Evolutionary conservation across 1,140 invertebrate genomes (phyloP).

Genomic region (Drosophila elegans): DNA sequence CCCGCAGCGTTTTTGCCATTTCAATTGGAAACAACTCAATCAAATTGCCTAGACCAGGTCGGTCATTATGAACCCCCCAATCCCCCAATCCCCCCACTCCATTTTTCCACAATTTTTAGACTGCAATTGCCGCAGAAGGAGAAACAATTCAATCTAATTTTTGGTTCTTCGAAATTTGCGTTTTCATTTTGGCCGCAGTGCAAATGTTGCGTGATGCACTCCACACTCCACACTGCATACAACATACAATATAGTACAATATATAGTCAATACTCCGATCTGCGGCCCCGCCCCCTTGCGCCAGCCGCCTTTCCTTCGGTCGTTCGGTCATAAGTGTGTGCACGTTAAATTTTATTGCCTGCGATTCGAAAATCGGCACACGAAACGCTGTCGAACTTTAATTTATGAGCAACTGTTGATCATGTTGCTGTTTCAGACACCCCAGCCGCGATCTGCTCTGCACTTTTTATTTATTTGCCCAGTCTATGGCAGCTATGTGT

Average conservation of each 20-base stretch:
- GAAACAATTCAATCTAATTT: slow-evolving; percentile 81
- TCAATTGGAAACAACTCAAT: slow-evolving; percentile 82
- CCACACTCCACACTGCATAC: not conserved
- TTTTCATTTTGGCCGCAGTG: slow-evolving; percentile 66
- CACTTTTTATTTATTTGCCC: slow-evolving; percentile 10
- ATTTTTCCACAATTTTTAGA: slow-evolving; percentile 18
- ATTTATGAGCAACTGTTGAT: slow-evolving; percentile 66
- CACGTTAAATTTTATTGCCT: slow-evolving; percentile 76
- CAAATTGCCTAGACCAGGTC: slow-evolving; percentile 68
- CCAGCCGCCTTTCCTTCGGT: slow-evolving; percentile 12
- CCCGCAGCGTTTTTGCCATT: slow-evolving; percentile 77
- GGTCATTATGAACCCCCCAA: slow-evolving; percentile 63
- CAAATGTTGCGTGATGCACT: slow-evolving; percentile 59
- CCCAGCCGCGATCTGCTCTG: not conserved
- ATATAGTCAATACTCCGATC: slow-evolving; percentile 21
- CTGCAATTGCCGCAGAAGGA: slow-evolving; percentile 40
- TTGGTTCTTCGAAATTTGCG: slow-evolving; percentile 74
- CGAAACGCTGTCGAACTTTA: slow-evolving; percentile 43
- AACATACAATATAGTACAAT: not conserved
- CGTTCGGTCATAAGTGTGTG: slow-evolving; percentile 58
- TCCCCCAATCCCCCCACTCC: not conserved
- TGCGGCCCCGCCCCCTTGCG: slow-evolving; percentile 4
- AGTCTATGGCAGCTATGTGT: slow-evolving; percentile 1
- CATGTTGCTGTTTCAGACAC: slow-evolving; percentile 16
- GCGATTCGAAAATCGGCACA: slow-evolving; percentile 59